Percentiles rank a stretch among this genome's conserved stretches.
Conservation (phyloP, 2,113 vertebrate species). For the Tyrannus savana region DNA sequence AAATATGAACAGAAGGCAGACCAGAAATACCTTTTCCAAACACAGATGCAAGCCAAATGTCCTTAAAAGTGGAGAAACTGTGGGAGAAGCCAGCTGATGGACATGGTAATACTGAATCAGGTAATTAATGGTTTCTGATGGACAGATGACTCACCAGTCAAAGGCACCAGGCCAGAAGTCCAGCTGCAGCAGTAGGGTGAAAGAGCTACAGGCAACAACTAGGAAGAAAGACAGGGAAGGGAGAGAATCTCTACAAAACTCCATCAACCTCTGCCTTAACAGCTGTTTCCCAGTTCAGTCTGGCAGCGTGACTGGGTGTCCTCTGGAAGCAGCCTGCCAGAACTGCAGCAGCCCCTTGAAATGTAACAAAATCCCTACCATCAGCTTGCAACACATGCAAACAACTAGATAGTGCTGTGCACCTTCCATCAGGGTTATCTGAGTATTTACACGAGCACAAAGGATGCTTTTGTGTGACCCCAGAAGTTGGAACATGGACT, state of each 20-base stretch:
- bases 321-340: not conserved
- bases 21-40: not conserved
- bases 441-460: not conserved
- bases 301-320: not conserved
- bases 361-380: not conserved
- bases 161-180: not conserved
- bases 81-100: not conserved
- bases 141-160: not conserved
- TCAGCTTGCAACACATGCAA: not conserved
- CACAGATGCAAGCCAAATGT: not conserved
- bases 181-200: not conserved
- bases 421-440: not conserved
- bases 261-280: not conserved
- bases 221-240: not conserved
- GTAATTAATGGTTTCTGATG: not conserved
- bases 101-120: not conserved
- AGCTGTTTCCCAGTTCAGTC: not conserved
- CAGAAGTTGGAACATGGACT: not conserved
- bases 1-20: not conserved
- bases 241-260: not conserved
- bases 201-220: not conserved
- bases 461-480: not conserved
- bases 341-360: not conserved
- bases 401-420: not conserved
- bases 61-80: not conserved